Base-by-base conservation (phyloP, 2,888 invertebrate species). In the Callyntrura guangdongensis region DNA sequence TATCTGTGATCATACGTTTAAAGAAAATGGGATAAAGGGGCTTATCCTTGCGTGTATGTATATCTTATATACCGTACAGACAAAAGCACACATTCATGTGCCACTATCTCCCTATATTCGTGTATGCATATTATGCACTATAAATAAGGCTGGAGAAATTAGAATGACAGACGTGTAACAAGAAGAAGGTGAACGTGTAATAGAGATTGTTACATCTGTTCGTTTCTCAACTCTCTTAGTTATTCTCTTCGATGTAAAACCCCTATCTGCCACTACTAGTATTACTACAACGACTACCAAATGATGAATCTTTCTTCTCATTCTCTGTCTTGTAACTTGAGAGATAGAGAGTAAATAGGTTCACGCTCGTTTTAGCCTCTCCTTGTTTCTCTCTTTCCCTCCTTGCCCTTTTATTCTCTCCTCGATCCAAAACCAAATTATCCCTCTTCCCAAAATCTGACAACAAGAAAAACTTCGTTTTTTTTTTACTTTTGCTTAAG, bases 371-470 rank as follows among this genome's bases (percentile, higher is more conserved):
- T 86, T 49, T 61, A 79, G 64, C 22, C 61, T 64, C 25, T 20
- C 72, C 72, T n/a, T n/a, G n/a, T n/a, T n/a, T n/a, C n/a, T n/a
- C n/a, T n/a, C n/a, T n/a, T n/a, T n/a, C n/a, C n/a, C n/a, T n/a
- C n/a, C n/a, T n/a, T n/a, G n/a, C n/a, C n/a, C n/a, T n/a, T 20
- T 72, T 47, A 69, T 69, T 72, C 72, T 47, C 47, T 72, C 17
- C 72, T 79, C 47, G 67, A 86, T 86, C 79, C 67, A 72, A 77
- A 81, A 82, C 88, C 88, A 88, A 88, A 82, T 88, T 88, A 88
- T 88, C 67, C 82, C 64, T 67, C 77, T 53, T 88, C 49, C 53
- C 47, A 72, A 72, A 82, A 82, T 82, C 69, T 69, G 88, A 69
- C 69, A 81, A 25, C 74, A 86, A 79, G n/a, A n/a, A 81, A 86